Conservation (phyloP, 2,113 vertebrate genomes). For the Eleginops maclovinus region DNA sequence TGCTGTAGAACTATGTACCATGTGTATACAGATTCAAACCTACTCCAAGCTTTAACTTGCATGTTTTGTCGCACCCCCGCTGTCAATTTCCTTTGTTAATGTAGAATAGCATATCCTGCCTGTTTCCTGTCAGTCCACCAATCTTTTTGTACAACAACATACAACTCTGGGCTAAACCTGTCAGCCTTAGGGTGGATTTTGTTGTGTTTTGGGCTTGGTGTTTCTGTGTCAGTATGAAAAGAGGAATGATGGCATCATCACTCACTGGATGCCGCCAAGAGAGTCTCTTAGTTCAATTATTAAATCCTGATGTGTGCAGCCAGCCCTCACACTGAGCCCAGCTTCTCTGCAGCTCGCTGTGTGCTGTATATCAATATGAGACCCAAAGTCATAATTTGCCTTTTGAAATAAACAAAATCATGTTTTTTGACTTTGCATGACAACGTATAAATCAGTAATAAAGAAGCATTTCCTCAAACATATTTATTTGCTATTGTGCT, state of each 20-base stretch:
- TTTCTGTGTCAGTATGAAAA: background rate
- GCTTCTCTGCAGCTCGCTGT: background rate
- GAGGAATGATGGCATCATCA: background rate
- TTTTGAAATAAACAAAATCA: constrained; percentile 3
- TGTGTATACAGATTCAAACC: background rate
- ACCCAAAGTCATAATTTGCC: background rate
- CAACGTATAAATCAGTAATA: background rate
- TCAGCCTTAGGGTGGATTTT: background rate
- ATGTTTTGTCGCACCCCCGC: background rate
- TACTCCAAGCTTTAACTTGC: background rate
- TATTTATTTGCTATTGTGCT: background rate
- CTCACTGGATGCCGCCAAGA: constrained; percentile 20
- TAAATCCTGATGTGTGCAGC: constrained; percentile 20
- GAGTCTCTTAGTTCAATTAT: constrained; percentile 44
- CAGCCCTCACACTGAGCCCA: background rate
- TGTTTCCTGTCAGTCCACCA: background rate
- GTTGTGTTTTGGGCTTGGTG: background rate
- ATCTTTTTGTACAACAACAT: background rate
- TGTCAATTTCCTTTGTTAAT: background rate
- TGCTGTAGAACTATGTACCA: too few relatives aligned
- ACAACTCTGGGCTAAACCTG: background rate
- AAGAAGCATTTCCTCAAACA: background rate
- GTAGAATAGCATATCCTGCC: background rate
- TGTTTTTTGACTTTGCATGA: background rate
- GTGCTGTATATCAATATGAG: background rate